Evolutionary conservation across 1,140 invertebrate species (phyloP).

Genomic region (Stenopsyche tienmushanensis): DNA sequence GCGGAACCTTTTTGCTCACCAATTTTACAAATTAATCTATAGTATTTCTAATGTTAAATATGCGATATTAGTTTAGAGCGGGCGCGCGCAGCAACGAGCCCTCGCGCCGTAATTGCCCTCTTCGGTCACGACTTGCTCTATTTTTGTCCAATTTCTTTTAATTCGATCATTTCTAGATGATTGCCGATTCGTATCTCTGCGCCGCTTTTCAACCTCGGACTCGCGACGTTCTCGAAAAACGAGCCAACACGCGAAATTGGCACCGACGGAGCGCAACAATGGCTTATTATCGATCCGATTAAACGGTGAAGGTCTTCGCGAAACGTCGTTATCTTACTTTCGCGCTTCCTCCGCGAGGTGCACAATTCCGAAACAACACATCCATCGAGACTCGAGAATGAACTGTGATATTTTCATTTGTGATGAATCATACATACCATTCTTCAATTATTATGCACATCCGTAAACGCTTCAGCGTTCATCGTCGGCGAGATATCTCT

Average conservation of each 20-base stretch:
- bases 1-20: too few relatives aligned
- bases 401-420: slow-evolving; percentile 7
- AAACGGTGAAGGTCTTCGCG: too few relatives aligned
- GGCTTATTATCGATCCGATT: background rate
- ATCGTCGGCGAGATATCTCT: too few relatives aligned
- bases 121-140: slow-evolving; percentile 21
- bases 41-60: too few relatives aligned
- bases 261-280: too few relatives aligned
- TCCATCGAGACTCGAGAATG: too few relatives aligned
- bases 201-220: background rate
- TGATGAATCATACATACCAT: slow-evolving; percentile 11
- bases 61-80: too few relatives aligned
- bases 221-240: too few relatives aligned
- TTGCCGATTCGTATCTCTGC: slow-evolving; percentile 3
- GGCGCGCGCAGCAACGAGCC: background rate
- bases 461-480: too few relatives aligned
- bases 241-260: too few relatives aligned
- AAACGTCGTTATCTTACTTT: background rate
- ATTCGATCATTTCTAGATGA: slow-evolving; percentile 14
- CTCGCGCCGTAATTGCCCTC: slow-evolving; percentile 9
- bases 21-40: too few relatives aligned
- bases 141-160: slow-evolving; percentile 24
- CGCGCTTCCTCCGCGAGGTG: background rate
- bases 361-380: too few relatives aligned
- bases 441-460: slow-evolving; percentile 11